A percentile compares a stretch with the other conserved stretches of the same genome.
Conservation (phyloP, 2,113 vertebrate genomes). For the Brachionichthys hirsutus region DNA sequence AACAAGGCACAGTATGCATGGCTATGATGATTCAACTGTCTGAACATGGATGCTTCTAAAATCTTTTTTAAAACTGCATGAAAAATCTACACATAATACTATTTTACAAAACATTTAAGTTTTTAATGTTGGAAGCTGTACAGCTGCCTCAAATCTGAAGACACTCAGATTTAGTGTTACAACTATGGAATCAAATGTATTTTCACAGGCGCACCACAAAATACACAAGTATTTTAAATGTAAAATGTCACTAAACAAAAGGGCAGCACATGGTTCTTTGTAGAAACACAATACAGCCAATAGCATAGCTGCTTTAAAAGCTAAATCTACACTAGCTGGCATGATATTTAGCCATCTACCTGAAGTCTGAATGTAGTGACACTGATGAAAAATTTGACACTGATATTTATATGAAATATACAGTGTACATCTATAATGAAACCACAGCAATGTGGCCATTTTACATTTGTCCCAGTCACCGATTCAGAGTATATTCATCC, state of each 20-base stretch:
- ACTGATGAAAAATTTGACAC: neutral
- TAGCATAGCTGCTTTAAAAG: constrained; percentile 3
- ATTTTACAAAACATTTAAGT: constrained; percentile 11
- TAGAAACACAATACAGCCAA: neutral
- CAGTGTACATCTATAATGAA: neutral
- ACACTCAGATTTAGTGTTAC: constrained; percentile 5
- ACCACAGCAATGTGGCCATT: neutral
- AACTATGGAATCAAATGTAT: neutral
- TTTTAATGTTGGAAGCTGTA: constrained; percentile 6
- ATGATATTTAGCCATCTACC: neutral
- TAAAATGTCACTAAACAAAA: neutral
- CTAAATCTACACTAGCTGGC: neutral
- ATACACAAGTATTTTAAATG: neutral
- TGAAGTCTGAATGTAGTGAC: neutral
- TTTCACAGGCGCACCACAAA: neutral
- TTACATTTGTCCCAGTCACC: neutral
- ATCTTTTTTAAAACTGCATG: constrained; percentile 14
- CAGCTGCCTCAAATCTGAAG: constrained; percentile 17
- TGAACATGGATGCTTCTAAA: constrained; percentile 18
- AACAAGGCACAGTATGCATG: constrained; percentile 10
- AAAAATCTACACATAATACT: constrained; percentile 10
- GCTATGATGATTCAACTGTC: constrained; percentile 3
- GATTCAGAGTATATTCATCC: neutral
- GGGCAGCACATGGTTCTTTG: neutral
- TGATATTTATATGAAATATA: neutral